Conservation (phyloP, 2,888 invertebrate species). For the Eueremaeus valkanovi region DNA sequence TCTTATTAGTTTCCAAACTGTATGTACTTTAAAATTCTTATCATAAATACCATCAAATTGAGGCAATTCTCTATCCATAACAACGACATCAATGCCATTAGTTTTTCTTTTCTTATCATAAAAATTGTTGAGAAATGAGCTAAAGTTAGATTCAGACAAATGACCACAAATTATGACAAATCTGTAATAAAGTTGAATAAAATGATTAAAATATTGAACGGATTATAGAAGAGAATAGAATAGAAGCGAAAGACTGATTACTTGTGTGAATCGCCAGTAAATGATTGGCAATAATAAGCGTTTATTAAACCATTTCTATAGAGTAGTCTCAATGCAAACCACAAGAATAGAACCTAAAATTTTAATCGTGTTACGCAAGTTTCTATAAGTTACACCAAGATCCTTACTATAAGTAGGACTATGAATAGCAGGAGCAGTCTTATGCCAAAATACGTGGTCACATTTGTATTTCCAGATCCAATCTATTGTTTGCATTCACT, state of each 20-base stretch:
- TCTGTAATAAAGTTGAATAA: constrained; percentile 57
- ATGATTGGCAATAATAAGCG: constrained; percentile 99
- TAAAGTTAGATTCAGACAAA: constrained; percentile 99
- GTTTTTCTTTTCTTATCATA: constrained; percentile 99
- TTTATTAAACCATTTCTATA: constrained; percentile 98
- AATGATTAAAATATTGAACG: neutral
- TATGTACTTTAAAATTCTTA: constrained; percentile 71
- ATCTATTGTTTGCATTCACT: no score
- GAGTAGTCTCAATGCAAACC: constrained; percentile 99
- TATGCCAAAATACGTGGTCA: no score
- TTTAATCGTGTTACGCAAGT: no score
- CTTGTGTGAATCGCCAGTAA: constrained; percentile 73
- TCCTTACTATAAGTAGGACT: no score
- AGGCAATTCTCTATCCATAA: constrained; percentile 99
- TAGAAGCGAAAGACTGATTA: no score
- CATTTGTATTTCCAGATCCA: no score
- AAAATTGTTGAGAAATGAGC: constrained; percentile 99
- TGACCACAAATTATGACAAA: constrained; percentile 99
- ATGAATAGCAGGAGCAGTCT: no score
- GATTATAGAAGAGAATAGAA: neutral
- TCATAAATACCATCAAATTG: constrained; percentile 80
- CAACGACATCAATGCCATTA: constrained; percentile 98
- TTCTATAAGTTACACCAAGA: no score
- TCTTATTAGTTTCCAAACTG: neutral
- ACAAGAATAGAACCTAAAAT: constrained; percentile 54